Conservation (phyloP, 2,888 invertebrate species). For the Xylota segnis region DNA sequence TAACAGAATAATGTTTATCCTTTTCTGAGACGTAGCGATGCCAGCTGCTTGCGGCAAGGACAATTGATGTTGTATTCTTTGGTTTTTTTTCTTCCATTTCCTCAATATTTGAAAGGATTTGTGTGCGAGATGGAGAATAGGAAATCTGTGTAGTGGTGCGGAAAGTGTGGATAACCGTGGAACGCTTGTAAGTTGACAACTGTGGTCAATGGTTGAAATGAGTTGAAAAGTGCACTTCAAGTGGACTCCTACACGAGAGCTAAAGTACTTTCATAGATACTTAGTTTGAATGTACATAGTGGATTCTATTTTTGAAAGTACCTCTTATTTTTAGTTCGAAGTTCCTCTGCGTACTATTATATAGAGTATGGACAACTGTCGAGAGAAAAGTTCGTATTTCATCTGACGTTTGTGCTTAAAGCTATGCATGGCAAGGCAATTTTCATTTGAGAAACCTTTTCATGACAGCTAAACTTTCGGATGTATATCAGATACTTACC, state of each 20-base stretch:
- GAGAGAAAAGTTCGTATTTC: no score
- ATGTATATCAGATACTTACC: no score
- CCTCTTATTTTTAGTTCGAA: no score
- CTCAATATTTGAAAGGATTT: constrained; percentile 21
- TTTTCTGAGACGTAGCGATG: constrained; percentile 12
- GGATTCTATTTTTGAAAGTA: no score
- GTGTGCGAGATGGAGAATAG: not conserved
- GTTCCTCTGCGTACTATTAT: no score
- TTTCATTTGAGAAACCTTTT: no score
- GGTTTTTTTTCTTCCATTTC: constrained; percentile 11
- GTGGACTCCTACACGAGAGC: not conserved
- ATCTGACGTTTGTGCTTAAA: no score
- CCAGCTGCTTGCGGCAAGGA: constrained; percentile 51
- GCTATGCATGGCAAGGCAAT: no score
- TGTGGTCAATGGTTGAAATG: constrained; percentile 49
- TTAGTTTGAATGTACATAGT: not conserved
- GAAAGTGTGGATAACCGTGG: not conserved
- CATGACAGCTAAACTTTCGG: no score
- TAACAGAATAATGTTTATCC: constrained; percentile 14
- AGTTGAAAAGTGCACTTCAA: constrained; percentile 39
- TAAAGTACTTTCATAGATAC: not conserved
- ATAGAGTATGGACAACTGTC: no score
- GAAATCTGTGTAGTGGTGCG: not conserved
- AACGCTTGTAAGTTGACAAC: constrained; percentile 43
- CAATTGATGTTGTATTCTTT: constrained; percentile 37